Conservation (phyloP, 37 sponge, comb jelly and placozoan species). For the Cliona cf. orientalis region DNA sequence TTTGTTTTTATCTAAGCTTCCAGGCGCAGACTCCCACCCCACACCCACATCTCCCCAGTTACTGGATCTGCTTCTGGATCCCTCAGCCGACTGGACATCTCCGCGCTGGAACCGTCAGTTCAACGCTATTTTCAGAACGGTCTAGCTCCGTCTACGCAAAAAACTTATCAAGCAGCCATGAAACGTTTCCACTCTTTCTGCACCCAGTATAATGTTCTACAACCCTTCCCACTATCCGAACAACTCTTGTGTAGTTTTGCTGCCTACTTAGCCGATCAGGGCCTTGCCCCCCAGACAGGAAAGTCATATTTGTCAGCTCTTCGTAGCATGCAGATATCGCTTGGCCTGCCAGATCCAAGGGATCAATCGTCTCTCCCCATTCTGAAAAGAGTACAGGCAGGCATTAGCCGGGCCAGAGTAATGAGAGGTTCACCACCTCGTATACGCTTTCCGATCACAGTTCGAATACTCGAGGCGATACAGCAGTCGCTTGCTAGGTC, state of each 20-base stretch:
- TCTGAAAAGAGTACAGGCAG: too few species aligned
- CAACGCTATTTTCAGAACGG: neutral
- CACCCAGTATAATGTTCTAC: neutral
- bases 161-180: too few species aligned
- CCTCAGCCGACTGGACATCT: neutral
- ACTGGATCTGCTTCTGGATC: neutral
- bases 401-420: neutral
- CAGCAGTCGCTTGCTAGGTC: neutral
- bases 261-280: too few species aligned
- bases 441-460: neutral
- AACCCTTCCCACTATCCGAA: neutral
- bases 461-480: neutral
- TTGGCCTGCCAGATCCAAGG: neutral
- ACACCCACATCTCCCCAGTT: neutral
- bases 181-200: conserved; percentile 33
- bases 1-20: conserved; percentile 27
- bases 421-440: neutral
- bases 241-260: conserved; percentile 2
- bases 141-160: too few species aligned
- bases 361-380: neutral
- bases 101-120: neutral
- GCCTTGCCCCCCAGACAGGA: neutral
- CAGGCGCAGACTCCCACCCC: neutral
- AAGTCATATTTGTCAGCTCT: neutral
- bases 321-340: neutral